Conservation (phyloP, 1,140 invertebrate genomes). For the Bombus confusus region DNA sequence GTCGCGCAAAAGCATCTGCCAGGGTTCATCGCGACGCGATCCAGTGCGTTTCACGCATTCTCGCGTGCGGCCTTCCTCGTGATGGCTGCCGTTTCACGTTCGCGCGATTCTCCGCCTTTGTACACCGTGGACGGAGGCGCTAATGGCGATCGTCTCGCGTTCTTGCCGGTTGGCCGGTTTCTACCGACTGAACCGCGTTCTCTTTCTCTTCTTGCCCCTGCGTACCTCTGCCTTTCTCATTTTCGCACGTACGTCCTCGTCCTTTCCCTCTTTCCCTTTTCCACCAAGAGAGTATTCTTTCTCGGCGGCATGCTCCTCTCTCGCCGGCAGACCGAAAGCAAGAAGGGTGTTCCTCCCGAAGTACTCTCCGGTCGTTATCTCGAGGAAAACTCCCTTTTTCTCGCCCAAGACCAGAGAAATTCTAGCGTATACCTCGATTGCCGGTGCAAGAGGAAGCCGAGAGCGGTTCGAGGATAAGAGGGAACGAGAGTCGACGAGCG, state of each 20-base stretch:
- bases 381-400: conserved; percentile 66
- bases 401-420: conserved; percentile 62
- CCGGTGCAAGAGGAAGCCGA: conserved; percentile 30
- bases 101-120: conserved; percentile 63
- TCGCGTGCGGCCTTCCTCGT: conserved; percentile 60
- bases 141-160: conserved; percentile 70
- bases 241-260: conserved; percentile 9
- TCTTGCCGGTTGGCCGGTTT: conserved; percentile 67
- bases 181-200: conserved; percentile 19
- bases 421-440: conserved; percentile 60
- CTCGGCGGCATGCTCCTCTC: neutral
- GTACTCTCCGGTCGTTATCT: conserved; percentile 64
- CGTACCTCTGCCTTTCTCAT: neutral
- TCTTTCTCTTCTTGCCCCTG: neutral
- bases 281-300: conserved; percentile 1
- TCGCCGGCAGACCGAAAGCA: conserved; percentile 35
- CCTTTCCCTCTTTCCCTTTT: neutral
- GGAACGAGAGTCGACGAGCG: conserved; percentile 11
- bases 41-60: conserved; percentile 67
- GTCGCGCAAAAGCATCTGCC: conserved; percentile 38
- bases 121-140: conserved; percentile 61
- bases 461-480: conserved; percentile 1
- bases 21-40: conserved; percentile 38
- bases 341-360: conserved; percentile 53
- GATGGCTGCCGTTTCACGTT: conserved; percentile 56